Evolutionary conservation across 2,113 vertebrate genomes (phyloP).

Genomic region (Capricornis sumatraensis): DNA sequence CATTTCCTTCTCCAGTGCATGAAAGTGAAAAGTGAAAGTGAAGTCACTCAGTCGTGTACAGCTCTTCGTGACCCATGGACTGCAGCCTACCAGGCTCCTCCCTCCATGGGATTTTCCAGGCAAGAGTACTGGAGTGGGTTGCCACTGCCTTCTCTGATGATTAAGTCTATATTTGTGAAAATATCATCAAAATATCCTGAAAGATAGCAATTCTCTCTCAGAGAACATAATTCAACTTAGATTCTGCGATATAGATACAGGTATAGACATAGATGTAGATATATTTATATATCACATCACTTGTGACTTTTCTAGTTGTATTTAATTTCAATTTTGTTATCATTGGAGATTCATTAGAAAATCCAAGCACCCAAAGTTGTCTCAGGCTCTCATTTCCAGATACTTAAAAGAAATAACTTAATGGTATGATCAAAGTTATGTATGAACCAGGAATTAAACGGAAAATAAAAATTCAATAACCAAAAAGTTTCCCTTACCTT

Average conservation of each 20-base stretch:
- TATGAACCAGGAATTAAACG: not conserved
- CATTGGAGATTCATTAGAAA: not conserved
- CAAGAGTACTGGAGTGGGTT: too few species aligned
- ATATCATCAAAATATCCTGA: not conserved
- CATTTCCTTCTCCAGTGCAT: too few species aligned
- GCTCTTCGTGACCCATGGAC: too few species aligned
- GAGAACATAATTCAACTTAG: not conserved
- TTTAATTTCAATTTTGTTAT: not conserved
- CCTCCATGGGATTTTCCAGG: too few species aligned
- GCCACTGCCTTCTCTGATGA: not conserved
- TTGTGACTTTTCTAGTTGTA: not conserved
- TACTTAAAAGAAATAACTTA: not conserved
- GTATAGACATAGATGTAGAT: not conserved
- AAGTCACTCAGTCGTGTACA: fast-evolving
- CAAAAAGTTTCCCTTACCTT: not conserved
- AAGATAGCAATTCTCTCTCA: not conserved
- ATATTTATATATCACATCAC: not conserved
- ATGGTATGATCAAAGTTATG: not conserved
- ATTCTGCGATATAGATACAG: not conserved
- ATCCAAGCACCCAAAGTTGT: not conserved
- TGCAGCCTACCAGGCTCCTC: too few species aligned
- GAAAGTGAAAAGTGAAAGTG: too few species aligned
- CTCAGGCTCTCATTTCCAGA: not conserved
- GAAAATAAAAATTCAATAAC: not conserved
- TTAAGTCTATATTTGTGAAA: not conserved